Conservation (phyloP, 2,113 vertebrate species). For the Eidolon helvum region DNA sequence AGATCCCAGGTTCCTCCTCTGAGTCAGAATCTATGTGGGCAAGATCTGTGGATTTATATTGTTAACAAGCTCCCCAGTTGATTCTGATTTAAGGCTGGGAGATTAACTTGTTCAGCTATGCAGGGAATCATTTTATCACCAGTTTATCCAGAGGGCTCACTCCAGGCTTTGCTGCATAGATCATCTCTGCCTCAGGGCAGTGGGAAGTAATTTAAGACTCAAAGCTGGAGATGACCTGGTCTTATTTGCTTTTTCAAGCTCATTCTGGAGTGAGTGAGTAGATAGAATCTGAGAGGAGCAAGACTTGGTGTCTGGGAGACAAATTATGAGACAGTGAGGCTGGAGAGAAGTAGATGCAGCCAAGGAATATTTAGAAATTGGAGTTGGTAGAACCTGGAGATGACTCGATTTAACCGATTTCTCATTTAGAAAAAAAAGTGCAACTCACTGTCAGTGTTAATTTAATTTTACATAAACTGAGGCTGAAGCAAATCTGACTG, state of each 20-base stretch:
- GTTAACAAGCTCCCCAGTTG: background rate
- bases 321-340: background rate
- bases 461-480: too few species aligned
- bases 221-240: background rate
- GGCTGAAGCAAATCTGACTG: too few species aligned
- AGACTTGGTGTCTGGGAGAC: background rate
- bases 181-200: background rate
- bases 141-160: background rate
- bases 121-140: background rate
- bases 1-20: background rate
- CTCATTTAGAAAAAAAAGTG: too few species aligned
- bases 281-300: background rate
- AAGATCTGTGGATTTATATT: background rate
- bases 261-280: background rate
- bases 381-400: background rate
- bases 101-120: background rate
- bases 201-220: background rate
- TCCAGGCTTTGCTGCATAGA: background rate
- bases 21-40: background rate
- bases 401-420: background rate
- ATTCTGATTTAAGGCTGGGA: background rate
- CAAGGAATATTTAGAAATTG: background rate
- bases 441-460: too few species aligned
- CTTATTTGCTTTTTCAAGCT: background rate
- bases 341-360: background rate